These are phyloP conservation scores for Apis laboriosa DNA, from an alignment of 1,140 invertebrate genomes.

Conservation along the genomic window DNA sequence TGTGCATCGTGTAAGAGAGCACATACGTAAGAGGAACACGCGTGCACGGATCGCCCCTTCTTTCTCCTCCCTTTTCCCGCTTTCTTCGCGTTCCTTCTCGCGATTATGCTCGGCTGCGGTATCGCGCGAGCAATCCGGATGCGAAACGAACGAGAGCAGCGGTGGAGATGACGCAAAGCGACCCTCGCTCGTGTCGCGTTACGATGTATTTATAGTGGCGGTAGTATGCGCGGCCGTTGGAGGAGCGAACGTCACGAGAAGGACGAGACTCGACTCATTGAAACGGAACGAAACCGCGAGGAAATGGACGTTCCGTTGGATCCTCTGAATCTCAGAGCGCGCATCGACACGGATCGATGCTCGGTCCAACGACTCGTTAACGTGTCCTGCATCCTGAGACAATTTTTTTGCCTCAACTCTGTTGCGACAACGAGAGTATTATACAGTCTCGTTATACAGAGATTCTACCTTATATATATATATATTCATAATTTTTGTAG, in stretches of 20 bases:
- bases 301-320: neutral
- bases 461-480: no score
- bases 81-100: conserved; percentile 11
- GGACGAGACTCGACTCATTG: conserved; percentile 16
- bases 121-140: neutral
- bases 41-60: conserved; percentile 12
- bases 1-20: conserved; percentile 53
- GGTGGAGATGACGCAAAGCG: conserved; percentile 24
- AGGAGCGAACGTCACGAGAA: conserved; percentile 7
- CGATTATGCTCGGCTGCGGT: neutral
- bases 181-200: conserved; percentile 29
- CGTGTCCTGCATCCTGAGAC: no score
- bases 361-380: no score
- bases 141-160: neutral
- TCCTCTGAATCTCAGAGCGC: neutral
- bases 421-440: no score
- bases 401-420: no score
- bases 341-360: neutral
- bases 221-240: neutral
- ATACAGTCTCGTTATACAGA: no score
- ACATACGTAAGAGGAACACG: conserved; percentile 52
- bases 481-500: no score
- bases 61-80: conserved; percentile 12
- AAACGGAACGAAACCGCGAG: neutral
- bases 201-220: conserved; percentile 36